These are phyloP conservation scores for Drosophila rellima DNA, from an alignment of 2,888 invertebrate genomes.

Conservation along the genomic window DNA sequence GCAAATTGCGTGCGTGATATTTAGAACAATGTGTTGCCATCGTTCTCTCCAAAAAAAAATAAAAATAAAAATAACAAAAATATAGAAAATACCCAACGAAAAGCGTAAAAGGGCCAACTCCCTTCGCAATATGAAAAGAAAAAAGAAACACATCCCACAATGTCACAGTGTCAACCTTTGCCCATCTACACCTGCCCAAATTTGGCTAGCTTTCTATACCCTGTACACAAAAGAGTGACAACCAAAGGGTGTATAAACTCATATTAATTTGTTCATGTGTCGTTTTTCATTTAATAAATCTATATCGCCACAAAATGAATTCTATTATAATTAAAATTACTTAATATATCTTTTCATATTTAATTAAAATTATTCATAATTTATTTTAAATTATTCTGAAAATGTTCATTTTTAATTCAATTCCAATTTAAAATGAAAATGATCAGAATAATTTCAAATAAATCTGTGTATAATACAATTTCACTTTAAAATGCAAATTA, in stretches of 20 bases:
- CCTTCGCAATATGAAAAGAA: constrained; percentile 48
- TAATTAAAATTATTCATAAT: too few species aligned
- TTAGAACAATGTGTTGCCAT: constrained; percentile 76
- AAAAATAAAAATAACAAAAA: neutral
- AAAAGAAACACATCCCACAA: constrained; percentile 17
- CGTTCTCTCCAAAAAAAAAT: constrained; percentile 26
- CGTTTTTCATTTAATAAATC: neutral
- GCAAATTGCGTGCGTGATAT: constrained; percentile 71
- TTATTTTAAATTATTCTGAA: too few species aligned
- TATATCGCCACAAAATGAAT: neutral
- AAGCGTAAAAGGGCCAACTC: constrained; percentile 39
- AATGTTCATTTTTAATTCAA: too few species aligned
- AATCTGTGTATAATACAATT: too few species aligned
- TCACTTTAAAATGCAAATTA: too few species aligned
- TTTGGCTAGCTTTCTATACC: constrained; percentile 23
- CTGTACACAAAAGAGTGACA: neutral
- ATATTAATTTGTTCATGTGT: too few species aligned
- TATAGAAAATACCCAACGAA: neutral
- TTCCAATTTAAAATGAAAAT: too few species aligned
- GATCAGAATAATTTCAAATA: too few species aligned
- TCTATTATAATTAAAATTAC: too few species aligned
- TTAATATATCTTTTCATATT: too few species aligned
- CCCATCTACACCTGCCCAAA: constrained; percentile 35
- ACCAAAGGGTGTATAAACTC: neutral
- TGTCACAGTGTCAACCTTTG: constrained; percentile 48